These are phyloP conservation scores for Macquaria ambigua DNA, from an alignment of 2,113 vertebrate species.

Conservation along the genomic window DNA sequence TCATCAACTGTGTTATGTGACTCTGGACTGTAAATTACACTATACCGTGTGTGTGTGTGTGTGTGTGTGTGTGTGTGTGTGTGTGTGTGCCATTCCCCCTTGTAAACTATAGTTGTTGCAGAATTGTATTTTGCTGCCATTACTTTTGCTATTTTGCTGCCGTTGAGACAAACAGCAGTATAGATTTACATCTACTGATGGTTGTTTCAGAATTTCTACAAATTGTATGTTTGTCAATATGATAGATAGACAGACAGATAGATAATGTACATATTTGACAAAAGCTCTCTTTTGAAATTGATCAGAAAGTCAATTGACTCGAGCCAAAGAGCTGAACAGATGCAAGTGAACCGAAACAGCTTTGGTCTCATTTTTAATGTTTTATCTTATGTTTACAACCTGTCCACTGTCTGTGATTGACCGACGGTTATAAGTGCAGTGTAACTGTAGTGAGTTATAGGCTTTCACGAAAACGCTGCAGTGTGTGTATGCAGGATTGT, in stretches of 20 bases:
- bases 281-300: not conserved
- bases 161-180: not conserved
- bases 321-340: not conserved
- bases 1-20: not conserved
- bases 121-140: not conserved
- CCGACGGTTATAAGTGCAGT: not conserved
- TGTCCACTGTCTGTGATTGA: conserved; percentile 11
- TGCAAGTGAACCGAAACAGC: not conserved
- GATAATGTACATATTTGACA: not conserved
- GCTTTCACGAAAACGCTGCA: not conserved
- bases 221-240: not conserved
- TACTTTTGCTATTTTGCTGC: not conserved
- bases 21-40: not conserved
- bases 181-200: not conserved
- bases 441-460: conserved; percentile 8
- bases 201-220: not conserved
- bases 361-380: conserved; percentile 10
- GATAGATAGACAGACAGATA: not conserved
- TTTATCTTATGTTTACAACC: conserved; percentile 17
- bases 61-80: conserved; percentile 10
- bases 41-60: not conserved
- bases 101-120: not conserved
- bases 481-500: not conserved
- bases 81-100: not conserved
- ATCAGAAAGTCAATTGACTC: not conserved